phyloP scores from a whole-genome alignment of 2,888 invertebrate genomes.

The Epirrita christyi region DNA sequence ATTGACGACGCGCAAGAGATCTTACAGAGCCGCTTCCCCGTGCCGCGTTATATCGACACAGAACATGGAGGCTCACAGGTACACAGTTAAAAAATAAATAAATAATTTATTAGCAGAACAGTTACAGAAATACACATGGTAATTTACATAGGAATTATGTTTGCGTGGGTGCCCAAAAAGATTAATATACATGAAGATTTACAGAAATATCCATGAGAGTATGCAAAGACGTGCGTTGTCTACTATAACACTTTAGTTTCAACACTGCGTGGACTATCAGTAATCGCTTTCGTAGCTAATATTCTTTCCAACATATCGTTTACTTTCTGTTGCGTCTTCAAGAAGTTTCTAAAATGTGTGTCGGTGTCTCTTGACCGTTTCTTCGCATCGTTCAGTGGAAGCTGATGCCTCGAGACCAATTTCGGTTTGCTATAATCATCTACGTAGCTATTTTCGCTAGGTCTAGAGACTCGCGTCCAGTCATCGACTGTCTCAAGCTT shows the following conservation, averaged over 20 bases:
- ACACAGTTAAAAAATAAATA: not conserved
- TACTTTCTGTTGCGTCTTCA: constrained; percentile 73
- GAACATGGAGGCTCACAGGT: constrained; percentile 99
- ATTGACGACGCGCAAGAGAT: constrained; percentile 99
- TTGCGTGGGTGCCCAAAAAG: no score
- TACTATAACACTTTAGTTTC: constrained; percentile 43
- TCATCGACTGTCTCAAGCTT: constrained; percentile 49
- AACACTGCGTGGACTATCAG: constrained; percentile 46
- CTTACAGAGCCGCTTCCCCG: constrained; percentile 97
- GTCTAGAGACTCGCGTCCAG: constrained; percentile 9
- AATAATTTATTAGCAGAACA: no score
- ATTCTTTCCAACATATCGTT: constrained; percentile 70
- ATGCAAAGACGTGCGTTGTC: no score
- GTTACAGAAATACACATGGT: no score
- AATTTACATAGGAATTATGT: no score
- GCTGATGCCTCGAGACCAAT: constrained; percentile 56
- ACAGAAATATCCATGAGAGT: no score
- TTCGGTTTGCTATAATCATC: constrained; percentile 30
- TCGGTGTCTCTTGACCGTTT: constrained; percentile 54
- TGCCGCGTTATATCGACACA: constrained; percentile 99
- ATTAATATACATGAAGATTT: no score
- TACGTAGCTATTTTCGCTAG: constrained; percentile 29
- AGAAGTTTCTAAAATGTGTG: constrained; percentile 63
- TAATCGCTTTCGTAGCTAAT: constrained; percentile 57
- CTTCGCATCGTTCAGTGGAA: constrained; percentile 52